phyloP scores from a whole-genome alignment of 2,797 vertebrate genomes.

The Malacoctenus gilli region DNA sequence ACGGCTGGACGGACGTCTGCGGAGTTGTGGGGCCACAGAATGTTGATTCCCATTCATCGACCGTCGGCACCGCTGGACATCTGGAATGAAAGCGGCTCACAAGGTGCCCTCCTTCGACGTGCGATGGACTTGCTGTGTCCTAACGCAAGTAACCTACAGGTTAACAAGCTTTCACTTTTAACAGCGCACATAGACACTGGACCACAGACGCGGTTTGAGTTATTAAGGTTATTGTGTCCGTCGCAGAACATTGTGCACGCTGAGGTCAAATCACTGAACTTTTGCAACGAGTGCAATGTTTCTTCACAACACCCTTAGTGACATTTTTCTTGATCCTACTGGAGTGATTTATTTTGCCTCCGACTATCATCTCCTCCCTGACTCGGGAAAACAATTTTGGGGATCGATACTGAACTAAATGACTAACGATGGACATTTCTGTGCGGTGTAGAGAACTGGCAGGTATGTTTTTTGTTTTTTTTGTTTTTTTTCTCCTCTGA shows the following conservation, averaged over 20 bases:
- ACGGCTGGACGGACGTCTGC: too few relatives aligned
- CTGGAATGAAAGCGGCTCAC: background rate
- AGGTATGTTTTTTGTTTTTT: conserved; percentile 28
- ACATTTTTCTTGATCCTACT: conserved; percentile 18
- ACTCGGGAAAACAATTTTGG: conserved; percentile 37
- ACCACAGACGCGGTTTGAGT: background rate
- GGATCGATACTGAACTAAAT: conserved; percentile 59
- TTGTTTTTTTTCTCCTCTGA: conserved; percentile 6
- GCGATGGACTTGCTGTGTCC: too few relatives aligned
- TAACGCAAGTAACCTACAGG: background rate
- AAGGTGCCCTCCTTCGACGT: too few relatives aligned
- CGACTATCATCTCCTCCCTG: conserved; percentile 25
- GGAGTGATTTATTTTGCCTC: conserved; percentile 40
- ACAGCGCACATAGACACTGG: background rate
- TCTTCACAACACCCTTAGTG: conserved; percentile 13
- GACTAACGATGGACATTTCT: conserved; percentile 38
- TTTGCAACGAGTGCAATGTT: background rate
- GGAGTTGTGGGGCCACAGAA: background rate
- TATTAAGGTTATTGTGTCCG: background rate
- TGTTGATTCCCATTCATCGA: background rate
- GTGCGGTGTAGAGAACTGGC: conserved; percentile 15
- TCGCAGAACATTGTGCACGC: background rate
- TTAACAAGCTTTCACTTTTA: conserved; percentile 1
- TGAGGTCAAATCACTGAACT: background rate
- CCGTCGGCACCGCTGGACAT: background rate